A percentile compares a stretch with the other conserved stretches of the same genome.
Conservation (phyloP, 1,140 invertebrate genomes). For the Heliconius nattereri region DNA sequence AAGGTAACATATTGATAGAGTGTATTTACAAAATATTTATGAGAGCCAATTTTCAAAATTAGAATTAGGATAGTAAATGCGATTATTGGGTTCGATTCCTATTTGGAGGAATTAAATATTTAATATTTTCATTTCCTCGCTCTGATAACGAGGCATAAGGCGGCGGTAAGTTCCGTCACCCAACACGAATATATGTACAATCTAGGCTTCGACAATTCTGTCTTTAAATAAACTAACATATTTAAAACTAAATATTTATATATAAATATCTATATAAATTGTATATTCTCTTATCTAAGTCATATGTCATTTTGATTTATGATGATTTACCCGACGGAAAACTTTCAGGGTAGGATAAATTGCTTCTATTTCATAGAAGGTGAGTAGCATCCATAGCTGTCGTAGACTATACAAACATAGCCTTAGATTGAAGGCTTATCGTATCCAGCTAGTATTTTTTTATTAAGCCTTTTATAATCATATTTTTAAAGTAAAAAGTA, state of each 20-base stretch:
- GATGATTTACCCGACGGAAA: slow-evolving; percentile 34
- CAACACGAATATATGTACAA: no score
- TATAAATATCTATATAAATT: neutral
- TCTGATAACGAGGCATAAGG: neutral
- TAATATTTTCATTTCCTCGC: neutral
- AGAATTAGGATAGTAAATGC: neutral
- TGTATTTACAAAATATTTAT: no score
- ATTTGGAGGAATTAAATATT: neutral
- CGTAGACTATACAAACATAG: neutral
- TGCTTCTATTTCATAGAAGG: slow-evolving; percentile 25
- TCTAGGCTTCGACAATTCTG: neutral
- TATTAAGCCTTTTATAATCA: neutral
- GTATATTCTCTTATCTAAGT: slow-evolving; percentile 18
- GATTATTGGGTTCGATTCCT: neutral
- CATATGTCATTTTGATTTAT: slow-evolving; percentile 45
- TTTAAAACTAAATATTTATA: neutral
- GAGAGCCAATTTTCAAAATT: no score
- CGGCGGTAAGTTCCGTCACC: neutral
- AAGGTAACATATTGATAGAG: no score
- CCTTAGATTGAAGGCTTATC: neutral
- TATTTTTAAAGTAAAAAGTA: neutral
- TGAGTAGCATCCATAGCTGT: slow-evolving; percentile 29
- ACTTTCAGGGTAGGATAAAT: slow-evolving; percentile 37
- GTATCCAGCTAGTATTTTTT: neutral
- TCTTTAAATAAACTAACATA: neutral